These are phyloP conservation scores for Anolis sagrei DNA, from an alignment of 2,113 vertebrate genomes.

Conservation along the genomic window DNA sequence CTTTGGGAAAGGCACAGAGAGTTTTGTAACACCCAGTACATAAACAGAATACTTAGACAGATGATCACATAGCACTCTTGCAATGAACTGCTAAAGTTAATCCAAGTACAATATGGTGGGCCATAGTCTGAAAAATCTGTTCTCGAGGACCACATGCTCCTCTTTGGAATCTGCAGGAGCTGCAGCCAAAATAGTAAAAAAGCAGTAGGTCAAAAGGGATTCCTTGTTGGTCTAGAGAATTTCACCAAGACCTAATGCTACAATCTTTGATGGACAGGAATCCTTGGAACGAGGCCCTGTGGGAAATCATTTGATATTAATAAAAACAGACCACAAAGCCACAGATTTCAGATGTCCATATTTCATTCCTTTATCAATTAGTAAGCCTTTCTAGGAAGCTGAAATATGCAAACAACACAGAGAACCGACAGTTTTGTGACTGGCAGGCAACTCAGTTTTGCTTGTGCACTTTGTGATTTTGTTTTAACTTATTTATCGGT, in stretches of 20 bases:
- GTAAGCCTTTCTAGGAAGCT: constrained; percentile 45
- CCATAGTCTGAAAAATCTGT: neutral
- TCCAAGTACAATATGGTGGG: neutral
- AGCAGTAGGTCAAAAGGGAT: constrained; percentile 42
- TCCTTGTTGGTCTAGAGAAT: constrained; percentile 1
- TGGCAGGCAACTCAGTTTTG: neutral
- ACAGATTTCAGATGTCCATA: constrained; percentile 36
- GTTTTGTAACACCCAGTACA: neutral
- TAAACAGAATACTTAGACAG: neutral
- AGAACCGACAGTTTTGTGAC: neutral
- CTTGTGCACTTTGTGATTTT: neutral
- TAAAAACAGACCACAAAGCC: constrained; percentile 15
- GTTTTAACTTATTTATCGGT: neutral
- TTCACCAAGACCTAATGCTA: constrained; percentile 47
- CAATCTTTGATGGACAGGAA: constrained; percentile 45
- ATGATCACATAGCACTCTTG: neutral
- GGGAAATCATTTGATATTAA: neutral
- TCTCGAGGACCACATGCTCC: neutral
- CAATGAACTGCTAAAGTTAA: neutral
- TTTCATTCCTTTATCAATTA: constrained; percentile 33
- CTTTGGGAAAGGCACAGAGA: neutral
- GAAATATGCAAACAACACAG: constrained; percentile 28
- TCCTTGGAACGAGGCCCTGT: constrained; percentile 61
- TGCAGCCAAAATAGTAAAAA: constrained; percentile 50
- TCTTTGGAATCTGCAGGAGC: constrained; percentile 22